Evolutionary conservation across 2,113 vertebrate genomes (phyloP), one percentile per base, ranked within the genome.

Genomic region (Lonchura striata): DNA sequence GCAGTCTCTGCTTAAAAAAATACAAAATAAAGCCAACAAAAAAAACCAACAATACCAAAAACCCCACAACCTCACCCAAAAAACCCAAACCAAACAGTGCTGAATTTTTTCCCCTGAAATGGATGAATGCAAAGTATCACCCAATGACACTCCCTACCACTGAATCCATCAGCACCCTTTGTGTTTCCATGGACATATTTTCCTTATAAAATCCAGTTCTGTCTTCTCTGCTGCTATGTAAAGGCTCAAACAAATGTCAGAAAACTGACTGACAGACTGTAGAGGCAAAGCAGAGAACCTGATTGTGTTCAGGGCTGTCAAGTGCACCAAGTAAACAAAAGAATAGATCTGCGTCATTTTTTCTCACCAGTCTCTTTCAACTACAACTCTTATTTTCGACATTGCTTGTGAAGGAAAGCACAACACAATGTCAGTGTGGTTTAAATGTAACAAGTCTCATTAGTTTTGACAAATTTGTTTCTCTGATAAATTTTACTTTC

Each of bases 171-270:
- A 2, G 31, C 79, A 68, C 46, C 53, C 19, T 75, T 90, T 95
- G 76, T 88, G 82, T 77, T 90, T 71, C 83, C 69, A 39, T 1
- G 59, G 77, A 71, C 46, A 11, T 54, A 66, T 88, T 79, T 83
- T 79, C 46, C n/a, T 78, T 54, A 47, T 35, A 76, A 87, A 82
- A 94, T 74, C 7, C 54, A 60, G 80, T 68, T 94, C 87, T 21
- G 1, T 69, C 89, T 85, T 71, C 71, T 86, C 60, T 6, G 3
- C 82, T 75, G 68, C 80, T 78, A 49, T 30, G 30, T 63, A 88
- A 93, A 94, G 92, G 86, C 92, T 92, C 92, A 88, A 88, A 96
- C 72, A 90, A 82, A 88, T 64, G 87, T 81, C 92, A 95, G 64
- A 71, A 88, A 75, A 47, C 81, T 95, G 93, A 95, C 91, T 95